Conservation (phyloP, 2,113 vertebrate species). For the Laterallus jamaicensis region DNA sequence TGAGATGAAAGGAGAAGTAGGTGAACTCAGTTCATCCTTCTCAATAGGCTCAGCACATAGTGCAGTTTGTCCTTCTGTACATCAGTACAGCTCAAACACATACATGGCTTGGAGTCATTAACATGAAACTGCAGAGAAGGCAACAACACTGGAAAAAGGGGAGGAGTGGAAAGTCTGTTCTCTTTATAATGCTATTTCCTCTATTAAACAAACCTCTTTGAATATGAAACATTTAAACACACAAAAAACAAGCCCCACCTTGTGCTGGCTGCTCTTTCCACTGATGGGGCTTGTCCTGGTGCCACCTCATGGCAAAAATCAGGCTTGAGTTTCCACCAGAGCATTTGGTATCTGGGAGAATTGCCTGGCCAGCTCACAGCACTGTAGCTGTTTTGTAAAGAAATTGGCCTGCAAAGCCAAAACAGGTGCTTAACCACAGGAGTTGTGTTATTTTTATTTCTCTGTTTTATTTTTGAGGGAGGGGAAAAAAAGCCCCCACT, state of each 20-base stretch:
- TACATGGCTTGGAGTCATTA: neutral
- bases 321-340: neutral
- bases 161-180: constrained; percentile 57
- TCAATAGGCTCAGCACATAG: neutral
- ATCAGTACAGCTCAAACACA: neutral
- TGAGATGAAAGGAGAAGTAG: neutral
- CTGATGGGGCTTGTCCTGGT: neutral
- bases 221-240: neutral
- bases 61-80: neutral
- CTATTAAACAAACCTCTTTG: constrained; percentile 33
- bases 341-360: neutral
- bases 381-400: neutral
- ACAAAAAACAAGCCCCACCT: neutral
- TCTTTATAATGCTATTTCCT: constrained; percentile 50
- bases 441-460: neutral
- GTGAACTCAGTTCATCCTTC: neutral
- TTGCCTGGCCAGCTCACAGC: neutral
- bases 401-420: neutral
- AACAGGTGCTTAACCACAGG: neutral
- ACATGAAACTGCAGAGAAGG: neutral
- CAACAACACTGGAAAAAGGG: constrained; percentile 47
- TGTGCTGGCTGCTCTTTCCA: neutral
- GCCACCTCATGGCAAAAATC: constrained; percentile 34
- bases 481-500: too few relatives aligned
- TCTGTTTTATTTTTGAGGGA: neutral